Percentiles rank a stretch among this genome's conserved stretches.
Evolutionary conservation across 2,113 vertebrate genomes (phyloP).

Genomic region (Fulica atra): DNA sequence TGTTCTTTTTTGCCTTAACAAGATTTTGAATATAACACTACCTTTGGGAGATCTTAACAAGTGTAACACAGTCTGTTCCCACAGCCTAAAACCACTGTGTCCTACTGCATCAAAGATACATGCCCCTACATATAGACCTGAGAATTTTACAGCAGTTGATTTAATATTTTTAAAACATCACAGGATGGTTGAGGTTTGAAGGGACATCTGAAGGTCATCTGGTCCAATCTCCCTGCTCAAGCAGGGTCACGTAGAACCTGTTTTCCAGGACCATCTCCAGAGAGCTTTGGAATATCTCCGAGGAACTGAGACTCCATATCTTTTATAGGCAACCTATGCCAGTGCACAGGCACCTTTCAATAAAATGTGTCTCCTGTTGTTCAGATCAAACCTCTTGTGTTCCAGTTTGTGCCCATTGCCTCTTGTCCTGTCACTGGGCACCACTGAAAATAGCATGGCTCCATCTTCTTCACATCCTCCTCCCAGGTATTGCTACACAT

Average conservation of each 20-base stretch:
- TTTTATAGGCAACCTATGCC: background rate
- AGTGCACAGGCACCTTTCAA: background rate
- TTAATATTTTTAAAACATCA: background rate
- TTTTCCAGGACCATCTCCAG: background rate
- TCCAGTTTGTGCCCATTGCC: background rate
- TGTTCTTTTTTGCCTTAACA: background rate
- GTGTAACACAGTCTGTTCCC: background rate
- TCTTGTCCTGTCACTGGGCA: background rate
- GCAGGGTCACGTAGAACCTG: too few species aligned
- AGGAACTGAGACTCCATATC: background rate
- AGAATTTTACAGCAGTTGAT: background rate
- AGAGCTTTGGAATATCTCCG: background rate
- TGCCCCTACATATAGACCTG: background rate
- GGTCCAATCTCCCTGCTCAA: background rate
- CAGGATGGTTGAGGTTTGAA: background rate
- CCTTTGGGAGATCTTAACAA: background rate
- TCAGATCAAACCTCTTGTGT: background rate
- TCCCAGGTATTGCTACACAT: background rate
- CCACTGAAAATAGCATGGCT: background rate
- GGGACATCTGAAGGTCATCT: background rate
- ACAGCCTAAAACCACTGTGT: background rate
- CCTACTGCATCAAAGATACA: background rate
- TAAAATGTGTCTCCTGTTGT: background rate
- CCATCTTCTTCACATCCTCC: background rate
- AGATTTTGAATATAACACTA: background rate